Percentiles rank a stretch among this genome's conserved stretches.
Evolutionary conservation across 2,113 vertebrate species (phyloP).

Genomic region (Ailurus styani): DNA sequence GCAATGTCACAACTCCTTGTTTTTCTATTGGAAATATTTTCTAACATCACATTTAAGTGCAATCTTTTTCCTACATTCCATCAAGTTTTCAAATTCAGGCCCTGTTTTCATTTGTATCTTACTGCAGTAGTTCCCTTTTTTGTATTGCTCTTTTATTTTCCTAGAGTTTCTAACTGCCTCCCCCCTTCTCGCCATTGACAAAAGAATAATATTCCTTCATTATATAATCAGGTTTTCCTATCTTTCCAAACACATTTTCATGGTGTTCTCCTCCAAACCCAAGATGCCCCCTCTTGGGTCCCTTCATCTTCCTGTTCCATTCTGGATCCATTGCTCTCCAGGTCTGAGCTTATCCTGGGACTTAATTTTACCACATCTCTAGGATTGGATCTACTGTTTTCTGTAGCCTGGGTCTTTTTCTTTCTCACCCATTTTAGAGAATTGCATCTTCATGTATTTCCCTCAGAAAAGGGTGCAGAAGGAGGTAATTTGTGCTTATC

Average conservation of each 20-base stretch:
- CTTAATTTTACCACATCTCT: not conserved
- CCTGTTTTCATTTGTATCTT: conserved; percentile 3
- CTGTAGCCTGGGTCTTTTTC: not conserved
- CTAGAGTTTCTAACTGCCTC: not conserved
- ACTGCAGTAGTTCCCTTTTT: not conserved
- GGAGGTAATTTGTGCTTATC: not conserved
- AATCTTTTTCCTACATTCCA: not conserved
- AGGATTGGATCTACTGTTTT: not conserved
- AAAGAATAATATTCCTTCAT: not conserved
- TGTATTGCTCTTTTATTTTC: not conserved
- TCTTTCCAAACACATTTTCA: not conserved
- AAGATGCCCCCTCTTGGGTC: not conserved
- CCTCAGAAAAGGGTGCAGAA: conserved; percentile 11
- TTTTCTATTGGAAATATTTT: conserved; percentile 25
- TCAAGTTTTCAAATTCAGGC: not conserved
- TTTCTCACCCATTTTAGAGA: conserved; percentile 4
- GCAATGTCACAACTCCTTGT: not conserved
- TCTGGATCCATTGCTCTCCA: not conserved
- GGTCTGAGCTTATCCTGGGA: not conserved
- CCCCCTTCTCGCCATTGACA: not conserved
- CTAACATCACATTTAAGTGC: not conserved
- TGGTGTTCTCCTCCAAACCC: not conserved
- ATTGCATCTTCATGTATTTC: conserved; percentile 11
- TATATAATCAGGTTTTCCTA: not conserved
- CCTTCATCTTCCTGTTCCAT: not conserved